Conservation (phyloP, 1,140 invertebrate species). For the Rhizoglyphus robini region DNA sequence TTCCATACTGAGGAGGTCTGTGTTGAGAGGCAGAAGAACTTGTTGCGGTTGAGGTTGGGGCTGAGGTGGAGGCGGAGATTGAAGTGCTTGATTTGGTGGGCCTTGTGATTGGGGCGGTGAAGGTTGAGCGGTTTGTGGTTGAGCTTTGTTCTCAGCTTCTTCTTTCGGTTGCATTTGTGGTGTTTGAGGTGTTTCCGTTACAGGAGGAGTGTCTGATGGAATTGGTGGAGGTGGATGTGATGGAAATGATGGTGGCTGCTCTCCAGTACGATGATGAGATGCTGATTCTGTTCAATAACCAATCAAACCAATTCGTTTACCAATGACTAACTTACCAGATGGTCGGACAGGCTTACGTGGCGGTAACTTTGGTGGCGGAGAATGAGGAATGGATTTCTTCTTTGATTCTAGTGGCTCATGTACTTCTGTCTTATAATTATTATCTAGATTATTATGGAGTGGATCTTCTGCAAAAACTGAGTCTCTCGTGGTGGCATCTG, state of each 20-base stretch:
- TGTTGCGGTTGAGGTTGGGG: neutral
- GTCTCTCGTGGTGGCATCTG: neutral
- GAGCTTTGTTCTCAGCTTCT: neutral
- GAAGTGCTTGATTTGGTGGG: neutral
- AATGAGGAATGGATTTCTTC: neutral
- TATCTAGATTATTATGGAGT: too few relatives aligned
- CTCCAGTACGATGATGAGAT: neutral
- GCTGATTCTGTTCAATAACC: neutral
- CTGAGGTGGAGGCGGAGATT: too few relatives aligned
- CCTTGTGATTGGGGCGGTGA: neutral
- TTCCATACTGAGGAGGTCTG: neutral
- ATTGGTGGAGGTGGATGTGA: neutral
- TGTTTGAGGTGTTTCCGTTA: neutral
- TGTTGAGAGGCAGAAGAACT: neutral
- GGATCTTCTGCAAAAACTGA: neutral
- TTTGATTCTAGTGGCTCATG: neutral
- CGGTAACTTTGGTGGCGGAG: conserved; percentile 4
- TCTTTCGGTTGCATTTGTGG: neutral
- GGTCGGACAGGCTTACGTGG: conserved; percentile 3
- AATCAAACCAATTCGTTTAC: neutral
- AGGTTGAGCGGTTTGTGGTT: neutral
- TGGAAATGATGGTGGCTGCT: neutral
- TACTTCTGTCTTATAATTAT: neutral
- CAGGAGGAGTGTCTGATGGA: neutral
- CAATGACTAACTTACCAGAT: neutral